Evolutionary conservation across 2,888 invertebrate species (phyloP).

Genomic region (Chloroclystis v-ata): DNA sequence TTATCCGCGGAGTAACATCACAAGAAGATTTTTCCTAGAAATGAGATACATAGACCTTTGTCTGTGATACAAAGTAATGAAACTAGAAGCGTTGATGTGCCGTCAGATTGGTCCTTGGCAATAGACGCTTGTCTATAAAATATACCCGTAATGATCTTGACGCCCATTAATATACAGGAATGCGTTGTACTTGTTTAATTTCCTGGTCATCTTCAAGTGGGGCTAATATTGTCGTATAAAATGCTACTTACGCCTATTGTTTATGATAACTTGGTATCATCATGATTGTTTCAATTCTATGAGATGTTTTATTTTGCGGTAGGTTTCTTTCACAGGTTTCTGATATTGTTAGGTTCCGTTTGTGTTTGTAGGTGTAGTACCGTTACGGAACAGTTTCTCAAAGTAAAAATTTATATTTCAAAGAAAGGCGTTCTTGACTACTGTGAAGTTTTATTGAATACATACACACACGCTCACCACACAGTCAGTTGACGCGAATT

Average conservation of each 20-base stretch:
- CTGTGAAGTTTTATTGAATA: no score
- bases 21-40: no score
- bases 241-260: constrained; percentile 28
- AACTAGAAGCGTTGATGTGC: constrained; percentile 6
- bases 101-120: constrained; percentile 39
- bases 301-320: constrained; percentile 15
- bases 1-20: no score
- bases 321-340: no score
- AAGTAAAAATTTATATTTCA: no score
- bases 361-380: no score
- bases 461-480: no score
- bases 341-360: neutral
- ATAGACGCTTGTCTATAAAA: constrained; percentile 51
- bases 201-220: constrained; percentile 58
- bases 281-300: constrained; percentile 18
- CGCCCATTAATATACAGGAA: constrained; percentile 57
- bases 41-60: neutral
- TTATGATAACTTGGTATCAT: constrained; percentile 16
- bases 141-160: constrained; percentile 55
- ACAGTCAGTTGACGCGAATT: no score
- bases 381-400: no score
- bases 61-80: neutral
- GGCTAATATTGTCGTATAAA: constrained; percentile 34
- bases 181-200: constrained; percentile 47
- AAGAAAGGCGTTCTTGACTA: no score